phyloP scores from a whole-genome alignment of 1,140 invertebrate species.

The Mamestra configurata region DNA sequence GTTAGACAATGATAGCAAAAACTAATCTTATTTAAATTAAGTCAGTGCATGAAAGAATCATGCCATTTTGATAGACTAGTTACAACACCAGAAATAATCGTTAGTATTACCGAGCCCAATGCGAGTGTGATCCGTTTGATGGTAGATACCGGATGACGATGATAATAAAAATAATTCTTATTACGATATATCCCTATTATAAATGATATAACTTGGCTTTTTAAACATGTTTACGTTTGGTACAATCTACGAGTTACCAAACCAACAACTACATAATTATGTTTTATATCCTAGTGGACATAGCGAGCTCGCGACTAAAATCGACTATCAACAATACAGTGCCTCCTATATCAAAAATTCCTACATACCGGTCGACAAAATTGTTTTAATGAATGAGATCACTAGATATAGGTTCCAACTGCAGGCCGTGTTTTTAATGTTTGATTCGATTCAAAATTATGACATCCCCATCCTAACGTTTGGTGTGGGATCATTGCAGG shows the following conservation, averaged over 20 bases:
- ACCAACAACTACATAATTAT: not conserved
- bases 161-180: not conserved
- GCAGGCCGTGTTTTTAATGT: constrained; percentile 21
- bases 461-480: not conserved
- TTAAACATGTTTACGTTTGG: constrained; percentile 23
- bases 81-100: too few relatives aligned
- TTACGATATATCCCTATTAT: not conserved
- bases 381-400: constrained; percentile 40
- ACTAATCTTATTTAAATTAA: not conserved
- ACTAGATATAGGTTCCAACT: not conserved
- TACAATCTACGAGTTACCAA: constrained; percentile 35
- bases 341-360: not conserved
- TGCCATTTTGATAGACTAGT: too few relatives aligned
- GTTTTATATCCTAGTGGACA: constrained; percentile 16
- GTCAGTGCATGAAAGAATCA: not conserved
- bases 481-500: not conserved
- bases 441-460: constrained; percentile 27
- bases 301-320: constrained; percentile 17
- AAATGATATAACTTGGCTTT: not conserved
- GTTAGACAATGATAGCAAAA: not conserved
- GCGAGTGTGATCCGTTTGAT: not conserved
- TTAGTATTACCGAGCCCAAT: not conserved
- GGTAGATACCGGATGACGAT: not conserved
- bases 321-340: constrained; percentile 10
- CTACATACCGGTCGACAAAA: constrained; percentile 10